Evolutionary conservation across 64 coral and sea anemone genomes (phyloP).

Genomic region (Actinia tenebrosa): DNA sequence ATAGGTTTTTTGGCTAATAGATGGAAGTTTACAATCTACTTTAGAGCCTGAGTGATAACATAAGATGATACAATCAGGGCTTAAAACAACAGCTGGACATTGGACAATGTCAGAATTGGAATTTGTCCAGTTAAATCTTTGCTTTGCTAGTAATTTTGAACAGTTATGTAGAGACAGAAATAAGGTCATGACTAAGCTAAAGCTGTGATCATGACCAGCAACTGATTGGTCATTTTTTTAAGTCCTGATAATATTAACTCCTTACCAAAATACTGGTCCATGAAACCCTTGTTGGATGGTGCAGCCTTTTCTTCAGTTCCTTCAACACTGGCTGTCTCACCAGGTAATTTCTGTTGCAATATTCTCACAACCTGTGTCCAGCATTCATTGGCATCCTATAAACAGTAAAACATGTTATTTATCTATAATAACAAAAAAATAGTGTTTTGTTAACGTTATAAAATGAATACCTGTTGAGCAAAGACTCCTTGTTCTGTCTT

Average conservation of each 20-base stretch:
- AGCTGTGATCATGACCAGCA: too few relatives aligned
- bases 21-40: too few relatives aligned
- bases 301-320: slow-evolving; percentile 18
- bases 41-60: too few relatives aligned
- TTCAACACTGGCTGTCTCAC: slow-evolving; percentile 11
- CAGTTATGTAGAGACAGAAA: too few relatives aligned
- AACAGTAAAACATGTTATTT: neutral
- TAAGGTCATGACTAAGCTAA: too few relatives aligned
- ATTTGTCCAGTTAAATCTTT: too few relatives aligned
- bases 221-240: too few relatives aligned
- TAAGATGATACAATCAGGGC: too few relatives aligned
- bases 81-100: too few relatives aligned
- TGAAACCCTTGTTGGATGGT: slow-evolving; percentile 42
- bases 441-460: neutral
- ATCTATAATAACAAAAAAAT: neutral
- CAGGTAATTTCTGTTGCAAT: slow-evolving; percentile 87
- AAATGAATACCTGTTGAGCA: slow-evolving; percentile 65
- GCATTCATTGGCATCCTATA: slow-evolving; percentile 95
- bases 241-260: neutral
- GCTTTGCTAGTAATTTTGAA: too few relatives aligned
- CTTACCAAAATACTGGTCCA: slow-evolving; percentile 94
- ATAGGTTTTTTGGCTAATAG: too few relatives aligned
- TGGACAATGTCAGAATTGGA: too few relatives aligned
- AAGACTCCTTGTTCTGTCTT: slow-evolving; percentile 95
- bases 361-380: slow-evolving; percentile 94